Base-by-base conservation (phyloP, 2,888 invertebrate genomes). In the Sipunculus nudus region DNA sequence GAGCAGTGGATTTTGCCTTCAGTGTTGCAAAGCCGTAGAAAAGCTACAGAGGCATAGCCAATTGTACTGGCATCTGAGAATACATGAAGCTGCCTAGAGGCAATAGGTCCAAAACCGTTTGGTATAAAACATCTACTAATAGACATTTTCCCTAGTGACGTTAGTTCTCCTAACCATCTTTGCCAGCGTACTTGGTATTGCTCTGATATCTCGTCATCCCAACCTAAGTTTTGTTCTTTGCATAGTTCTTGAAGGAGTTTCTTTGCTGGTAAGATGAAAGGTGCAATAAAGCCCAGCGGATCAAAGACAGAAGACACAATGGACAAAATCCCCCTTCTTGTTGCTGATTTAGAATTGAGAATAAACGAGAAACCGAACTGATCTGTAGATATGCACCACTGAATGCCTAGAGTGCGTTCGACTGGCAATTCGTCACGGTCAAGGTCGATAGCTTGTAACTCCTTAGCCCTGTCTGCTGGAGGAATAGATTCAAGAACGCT, bases 371-470 rank as follows among this genome's bases (percentile, higher is more conserved):
- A 67, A 2, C 39, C 13, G 26, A 73, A 60, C 2, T 32, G 25
- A 46, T 73, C 73, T 10, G 38, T 16, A n/a, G 59, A 53, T 23
- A 63, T 41, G 39, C 56, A 38, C 74, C 73, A 74, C 2, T n/a
- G 21, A 8, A 74, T 38, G 13, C 73, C 72, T 25, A 74, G 50
- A 13, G 61, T 59, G 31, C 67, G 50, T 23, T 63, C 62, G 2
- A 63, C 35, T 4, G 67, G 67, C 8, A 50, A 16, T 16, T 19
- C n/a, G n/a, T n/a, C n/a, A n/a, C n/a, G n/a, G n/a, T n/a, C n/a
- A n/a, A n/a, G n/a, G n/a, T n/a, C n/a, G n/a, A n/a, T n/a, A n/a
- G n/a, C n/a, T n/a, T n/a, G n/a, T n/a, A n/a, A n/a, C n/a, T n/a
- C n/a, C n/a, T n/a, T n/a, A n/a, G n/a, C n/a, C n/a, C n/a, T n/a